A percentile compares a stretch with the other conserved stretches of the same genome.
Conservation (phyloP, 2,113 vertebrate species). For the Salvelinus namaycush region DNA sequence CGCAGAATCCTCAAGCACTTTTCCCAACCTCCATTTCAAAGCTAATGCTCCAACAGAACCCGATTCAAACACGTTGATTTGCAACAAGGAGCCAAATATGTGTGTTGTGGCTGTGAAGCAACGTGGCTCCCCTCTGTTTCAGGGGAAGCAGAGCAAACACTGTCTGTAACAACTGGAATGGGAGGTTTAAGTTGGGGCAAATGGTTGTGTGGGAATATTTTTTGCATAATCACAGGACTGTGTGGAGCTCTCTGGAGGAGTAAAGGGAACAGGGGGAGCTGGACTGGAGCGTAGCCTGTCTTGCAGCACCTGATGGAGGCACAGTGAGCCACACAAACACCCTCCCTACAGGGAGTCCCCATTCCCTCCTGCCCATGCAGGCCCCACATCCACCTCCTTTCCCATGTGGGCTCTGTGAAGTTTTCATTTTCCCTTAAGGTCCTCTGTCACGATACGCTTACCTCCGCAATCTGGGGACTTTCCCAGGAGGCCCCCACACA, state of each 20-base stretch:
- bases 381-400: background rate
- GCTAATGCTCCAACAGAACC: background rate
- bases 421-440: background rate
- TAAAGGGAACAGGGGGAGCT: background rate
- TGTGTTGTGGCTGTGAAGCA: background rate
- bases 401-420: background rate
- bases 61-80: background rate
- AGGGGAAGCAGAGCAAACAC: too few relatives aligned
- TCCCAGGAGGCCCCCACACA: background rate
- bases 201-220: background rate
- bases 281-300: background rate
- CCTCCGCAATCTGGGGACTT: constrained; percentile 1
- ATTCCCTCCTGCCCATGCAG: background rate
- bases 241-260: background rate
- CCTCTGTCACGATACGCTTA: constrained; percentile 3
- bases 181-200: background rate
- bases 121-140: background rate
- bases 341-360: background rate
- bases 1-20: background rate
- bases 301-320: background rate
- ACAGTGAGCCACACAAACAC: background rate
- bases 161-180: background rate
- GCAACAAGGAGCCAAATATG: background rate
- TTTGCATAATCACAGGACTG: background rate
- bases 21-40: background rate